phyloP scores from a whole-genome alignment of 2,888 invertebrate genomes.

The Eupithecia subumbrata region DNA sequence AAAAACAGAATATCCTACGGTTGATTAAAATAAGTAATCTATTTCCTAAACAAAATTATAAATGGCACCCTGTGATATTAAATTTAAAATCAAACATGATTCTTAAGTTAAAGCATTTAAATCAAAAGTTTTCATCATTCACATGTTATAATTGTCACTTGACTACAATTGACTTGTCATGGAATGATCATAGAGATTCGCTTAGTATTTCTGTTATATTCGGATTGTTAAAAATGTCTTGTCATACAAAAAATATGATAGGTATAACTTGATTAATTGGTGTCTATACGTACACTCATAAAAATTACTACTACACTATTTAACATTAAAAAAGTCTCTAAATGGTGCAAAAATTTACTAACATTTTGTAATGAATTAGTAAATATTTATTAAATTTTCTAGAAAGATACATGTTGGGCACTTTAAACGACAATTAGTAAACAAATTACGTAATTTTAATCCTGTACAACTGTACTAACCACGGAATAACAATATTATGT shows the following conservation, averaged over 20 bases:
- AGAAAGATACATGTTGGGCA: neutral
- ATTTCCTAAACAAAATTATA: conserved; percentile 6
- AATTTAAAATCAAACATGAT: conserved; percentile 34
- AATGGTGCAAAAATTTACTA: neutral
- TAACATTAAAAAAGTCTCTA: neutral
- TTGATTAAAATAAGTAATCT: conserved; percentile 1
- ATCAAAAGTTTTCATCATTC: conserved; percentile 14
- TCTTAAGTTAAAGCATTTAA: conserved; percentile 34
- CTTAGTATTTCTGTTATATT: neutral
- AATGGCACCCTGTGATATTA: conserved; percentile 42
- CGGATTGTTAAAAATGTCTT: neutral
- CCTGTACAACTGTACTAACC: neutral
- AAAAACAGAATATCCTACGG: conserved; percentile 29
- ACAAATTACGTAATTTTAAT: neutral
- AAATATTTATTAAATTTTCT: neutral
- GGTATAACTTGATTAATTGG: neutral
- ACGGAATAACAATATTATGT: neutral
- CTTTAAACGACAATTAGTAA: neutral
- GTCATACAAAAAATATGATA: neutral
- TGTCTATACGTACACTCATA: neutral
- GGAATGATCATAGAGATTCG: conserved; percentile 2
- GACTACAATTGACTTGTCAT: neutral
- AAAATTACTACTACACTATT: neutral
- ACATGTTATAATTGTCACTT: neutral
- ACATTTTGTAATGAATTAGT: neutral